These are phyloP conservation scores for Gallinago stenura DNA, from an alignment of 2,797 vertebrate genomes.

Conservation along the genomic window DNA sequence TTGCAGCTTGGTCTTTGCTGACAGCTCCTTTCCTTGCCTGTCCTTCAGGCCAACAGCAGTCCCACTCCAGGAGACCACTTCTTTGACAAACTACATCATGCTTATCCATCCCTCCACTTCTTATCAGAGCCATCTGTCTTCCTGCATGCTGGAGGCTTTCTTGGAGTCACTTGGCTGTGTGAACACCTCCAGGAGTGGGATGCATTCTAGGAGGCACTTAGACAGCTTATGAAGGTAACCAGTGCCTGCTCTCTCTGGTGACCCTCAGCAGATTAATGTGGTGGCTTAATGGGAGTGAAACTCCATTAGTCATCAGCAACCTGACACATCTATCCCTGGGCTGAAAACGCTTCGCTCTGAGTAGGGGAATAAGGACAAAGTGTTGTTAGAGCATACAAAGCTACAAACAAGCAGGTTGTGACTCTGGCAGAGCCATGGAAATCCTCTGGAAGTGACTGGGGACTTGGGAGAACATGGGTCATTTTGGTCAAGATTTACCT, in stretches of 20 bases:
- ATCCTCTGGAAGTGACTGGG: neutral
- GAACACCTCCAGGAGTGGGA: accelerated
- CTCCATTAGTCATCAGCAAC: neutral
- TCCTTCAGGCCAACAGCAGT: neutral
- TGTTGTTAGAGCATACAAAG: neutral
- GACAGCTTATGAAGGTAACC: neutral
- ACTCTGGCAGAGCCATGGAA: neutral
- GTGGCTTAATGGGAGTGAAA: neutral
- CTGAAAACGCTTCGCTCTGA: neutral
- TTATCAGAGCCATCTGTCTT: neutral
- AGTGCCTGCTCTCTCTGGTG: neutral
- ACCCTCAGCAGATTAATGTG: neutral
- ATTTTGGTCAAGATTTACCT: neutral
- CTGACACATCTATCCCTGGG: neutral
- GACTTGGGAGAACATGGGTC: neutral
- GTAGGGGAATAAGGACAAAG: neutral
- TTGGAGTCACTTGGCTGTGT: neutral
- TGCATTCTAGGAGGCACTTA: neutral
- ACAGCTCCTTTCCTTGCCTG: neutral
- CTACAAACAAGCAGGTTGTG: neutral
- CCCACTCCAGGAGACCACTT: neutral
- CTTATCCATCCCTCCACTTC: neutral
- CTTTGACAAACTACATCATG: neutral
- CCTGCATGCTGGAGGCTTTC: neutral
- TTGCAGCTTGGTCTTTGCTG: neutral